Evolutionary conservation across 2,113 vertebrate genomes (phyloP).

Genomic region (Sinocyclocheilus grahami): DNA sequence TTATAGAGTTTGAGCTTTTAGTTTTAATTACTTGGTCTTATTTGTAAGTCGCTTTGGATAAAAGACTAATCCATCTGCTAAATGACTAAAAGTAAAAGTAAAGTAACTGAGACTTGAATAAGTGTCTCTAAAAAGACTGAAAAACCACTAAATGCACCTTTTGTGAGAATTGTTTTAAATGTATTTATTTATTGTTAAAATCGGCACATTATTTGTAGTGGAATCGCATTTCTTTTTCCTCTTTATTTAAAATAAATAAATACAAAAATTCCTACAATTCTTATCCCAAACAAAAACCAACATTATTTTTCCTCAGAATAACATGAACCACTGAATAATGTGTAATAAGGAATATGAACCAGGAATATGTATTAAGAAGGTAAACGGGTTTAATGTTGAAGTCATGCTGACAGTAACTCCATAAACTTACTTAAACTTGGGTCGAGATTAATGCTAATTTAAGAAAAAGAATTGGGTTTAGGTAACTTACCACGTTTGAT

Average conservation of each 20-base stretch:
- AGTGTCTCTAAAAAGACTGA: neutral
- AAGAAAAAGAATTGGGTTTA: neutral
- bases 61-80: too few relatives aligned
- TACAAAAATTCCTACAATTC: too few relatives aligned
- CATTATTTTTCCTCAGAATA: neutral
- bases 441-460: neutral
- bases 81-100: too few relatives aligned
- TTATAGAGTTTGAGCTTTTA: too few relatives aligned
- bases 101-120: neutral
- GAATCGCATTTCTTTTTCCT: neutral
- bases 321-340: neutral
- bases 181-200: neutral
- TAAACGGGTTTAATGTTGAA: neutral
- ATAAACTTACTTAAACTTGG: neutral
- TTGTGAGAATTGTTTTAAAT: neutral
- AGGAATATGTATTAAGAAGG: neutral
- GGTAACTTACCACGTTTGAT: conserved; percentile 88
- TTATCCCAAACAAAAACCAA: neutral
- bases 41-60: too few relatives aligned
- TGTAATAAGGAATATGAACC: neutral
- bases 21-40: too few relatives aligned
- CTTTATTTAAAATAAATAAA: too few relatives aligned
- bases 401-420: neutral
- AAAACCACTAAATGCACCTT: neutral
- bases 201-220: neutral